These are phyloP conservation scores for Drosophila sp. DNA, from an alignment of 1,140 invertebrate species.

Conservation along the genomic window DNA sequence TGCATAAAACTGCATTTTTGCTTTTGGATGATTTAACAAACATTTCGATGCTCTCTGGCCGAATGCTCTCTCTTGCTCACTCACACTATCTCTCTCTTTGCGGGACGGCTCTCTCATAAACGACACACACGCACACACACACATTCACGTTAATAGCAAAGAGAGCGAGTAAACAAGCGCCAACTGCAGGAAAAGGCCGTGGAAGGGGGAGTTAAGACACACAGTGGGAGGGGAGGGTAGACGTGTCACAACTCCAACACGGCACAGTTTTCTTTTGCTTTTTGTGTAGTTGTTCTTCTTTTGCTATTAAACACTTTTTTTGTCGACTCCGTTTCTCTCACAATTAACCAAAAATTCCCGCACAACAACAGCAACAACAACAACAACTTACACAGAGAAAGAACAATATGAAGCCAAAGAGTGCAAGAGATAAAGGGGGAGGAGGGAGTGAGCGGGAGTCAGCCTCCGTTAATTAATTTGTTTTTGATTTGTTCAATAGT, in stretches of 20 bases:
- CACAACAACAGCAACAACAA: slow-evolving; percentile 28
- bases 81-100: slow-evolving; percentile 16
- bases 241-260: slow-evolving; percentile 51
- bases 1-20: slow-evolving; percentile 33
- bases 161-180: slow-evolving; percentile 62
- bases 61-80: slow-evolving; percentile 25
- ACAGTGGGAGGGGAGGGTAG: slow-evolving; percentile 39
- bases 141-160: not conserved
- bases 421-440: not conserved
- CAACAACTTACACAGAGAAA: slow-evolving; percentile 13
- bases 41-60: slow-evolving; percentile 31
- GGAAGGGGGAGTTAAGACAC: slow-evolving; percentile 16
- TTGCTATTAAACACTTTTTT: not conserved
- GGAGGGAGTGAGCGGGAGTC: not conserved
- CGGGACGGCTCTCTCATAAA: slow-evolving; percentile 6
- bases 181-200: slow-evolving; percentile 54
- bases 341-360: slow-evolving; percentile 6
- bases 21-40: slow-evolving; percentile 38
- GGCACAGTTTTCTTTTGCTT: slow-evolving; percentile 59
- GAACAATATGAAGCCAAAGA: not conserved
- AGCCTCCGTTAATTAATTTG: slow-evolving; percentile 23
- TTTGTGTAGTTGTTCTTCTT: slow-evolving; percentile 22
- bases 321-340: not conserved
- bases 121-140: not conserved
- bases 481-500: slow-evolving; percentile 12